Percentiles rank a stretch among this genome's conserved stretches.
Evolutionary conservation across 2,797 vertebrate species (phyloP).

Genomic region (Enteromius fasciolatus): DNA sequence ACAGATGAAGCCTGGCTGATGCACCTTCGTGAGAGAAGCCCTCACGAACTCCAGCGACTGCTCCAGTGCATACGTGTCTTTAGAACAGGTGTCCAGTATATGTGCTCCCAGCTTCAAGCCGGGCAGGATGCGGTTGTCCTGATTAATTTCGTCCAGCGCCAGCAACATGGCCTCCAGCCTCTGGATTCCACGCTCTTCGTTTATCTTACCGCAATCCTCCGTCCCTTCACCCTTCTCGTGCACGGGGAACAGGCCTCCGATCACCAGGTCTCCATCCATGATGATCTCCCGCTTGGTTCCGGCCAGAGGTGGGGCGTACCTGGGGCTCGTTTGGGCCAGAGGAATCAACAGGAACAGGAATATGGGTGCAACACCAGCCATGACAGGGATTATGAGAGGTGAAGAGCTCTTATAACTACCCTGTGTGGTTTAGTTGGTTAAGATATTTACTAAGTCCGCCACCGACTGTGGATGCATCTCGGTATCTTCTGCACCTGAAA

Average conservation of each 20-base stretch:
- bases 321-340: slow-evolving; percentile 72
- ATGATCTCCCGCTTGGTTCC: slow-evolving; percentile 91
- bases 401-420: background rate
- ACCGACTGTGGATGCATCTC: slow-evolving; percentile 49
- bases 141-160: slow-evolving; percentile 95
- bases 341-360: slow-evolving; percentile 71
- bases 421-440: slow-evolving; percentile 36
- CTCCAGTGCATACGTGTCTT: slow-evolving; percentile 97
- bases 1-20: slow-evolving; percentile 94
- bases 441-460: slow-evolving; percentile 24
- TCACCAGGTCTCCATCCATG: slow-evolving; percentile 92
- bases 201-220: slow-evolving; percentile 94
- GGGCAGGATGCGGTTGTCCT: slow-evolving; percentile 86
- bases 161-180: slow-evolving; percentile 98
- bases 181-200: slow-evolving; percentile 95
- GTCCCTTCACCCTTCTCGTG: slow-evolving; percentile 92
- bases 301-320: slow-evolving; percentile 73
- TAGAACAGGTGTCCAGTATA: slow-evolving; percentile 97
- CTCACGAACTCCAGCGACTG: slow-evolving; percentile 97
- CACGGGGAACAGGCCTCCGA: slow-evolving; percentile 94
- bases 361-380: slow-evolving; percentile 56
- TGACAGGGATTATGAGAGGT: slow-evolving; percentile 16
- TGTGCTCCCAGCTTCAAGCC: slow-evolving; percentile 91
- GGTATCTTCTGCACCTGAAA: slow-evolving; percentile 19
- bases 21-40: slow-evolving; percentile 92